phyloP scores from a whole-genome alignment of 2,888 invertebrate genomes.

The Hypercompe scribonia region DNA sequence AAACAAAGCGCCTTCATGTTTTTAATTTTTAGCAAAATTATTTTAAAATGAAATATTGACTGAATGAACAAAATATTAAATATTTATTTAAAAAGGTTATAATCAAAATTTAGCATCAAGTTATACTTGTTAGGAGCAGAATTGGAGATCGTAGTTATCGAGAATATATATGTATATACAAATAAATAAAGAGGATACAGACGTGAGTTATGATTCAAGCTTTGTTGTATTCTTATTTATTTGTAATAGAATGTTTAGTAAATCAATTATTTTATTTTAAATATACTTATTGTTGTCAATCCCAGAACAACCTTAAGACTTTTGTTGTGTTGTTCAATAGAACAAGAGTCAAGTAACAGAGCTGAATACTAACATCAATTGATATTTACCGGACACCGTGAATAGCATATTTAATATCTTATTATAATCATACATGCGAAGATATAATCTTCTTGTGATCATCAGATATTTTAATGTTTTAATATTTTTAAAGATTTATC shows the following conservation, averaged over 20 bases:
- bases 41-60: too few species aligned
- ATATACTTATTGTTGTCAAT: background rate
- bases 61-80: too few species aligned
- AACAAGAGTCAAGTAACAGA: background rate
- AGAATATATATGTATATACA: too few species aligned
- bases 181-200: too few species aligned
- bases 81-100: too few species aligned
- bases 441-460: background rate
- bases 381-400: background rate
- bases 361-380: conserved; percentile 1
- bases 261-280: background rate
- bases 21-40: too few species aligned
- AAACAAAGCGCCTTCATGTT: too few species aligned
- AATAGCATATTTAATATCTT: background rate
- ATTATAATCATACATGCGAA: background rate
- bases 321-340: background rate
- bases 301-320: background rate
- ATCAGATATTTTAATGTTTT: background rate
- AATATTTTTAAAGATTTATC: background rate
- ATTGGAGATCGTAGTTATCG: too few species aligned
- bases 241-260: background rate
- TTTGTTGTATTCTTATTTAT: background rate
- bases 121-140: too few species aligned
- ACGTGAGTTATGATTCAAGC: background rate
- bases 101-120: too few species aligned